Evolutionary conservation across 2,888 invertebrate genomes (phyloP).

Genomic region (Villa cingulata): DNA sequence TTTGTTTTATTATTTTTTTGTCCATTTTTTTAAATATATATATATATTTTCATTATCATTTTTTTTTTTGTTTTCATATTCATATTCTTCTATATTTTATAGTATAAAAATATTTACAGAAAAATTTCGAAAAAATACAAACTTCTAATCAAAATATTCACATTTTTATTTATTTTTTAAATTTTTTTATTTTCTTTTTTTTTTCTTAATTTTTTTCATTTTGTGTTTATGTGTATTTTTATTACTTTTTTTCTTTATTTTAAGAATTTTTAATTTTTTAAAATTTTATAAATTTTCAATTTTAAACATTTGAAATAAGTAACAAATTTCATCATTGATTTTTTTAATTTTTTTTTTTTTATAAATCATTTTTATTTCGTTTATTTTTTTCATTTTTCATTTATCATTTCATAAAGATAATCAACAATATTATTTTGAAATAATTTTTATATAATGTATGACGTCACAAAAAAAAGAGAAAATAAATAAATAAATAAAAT

Average conservation of each 20-base stretch:
- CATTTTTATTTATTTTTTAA: conserved; percentile 3
- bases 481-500: too few relatives aligned
- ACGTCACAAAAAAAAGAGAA: too few relatives aligned
- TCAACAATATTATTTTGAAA: too few relatives aligned
- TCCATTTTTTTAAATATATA: not conserved
- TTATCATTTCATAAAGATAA: too few relatives aligned
- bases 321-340: too few relatives aligned
- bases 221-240: not conserved
- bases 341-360: too few relatives aligned
- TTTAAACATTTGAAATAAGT: not conserved
- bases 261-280: not conserved
- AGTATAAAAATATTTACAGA: conserved; percentile 16
- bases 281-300: not conserved
- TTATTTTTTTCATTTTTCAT: too few relatives aligned
- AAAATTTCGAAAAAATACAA: conserved; percentile 14
- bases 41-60: too few relatives aligned
- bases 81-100: conserved; percentile 4
- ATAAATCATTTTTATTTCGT: too few relatives aligned
- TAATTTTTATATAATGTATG: too few relatives aligned
- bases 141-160: conserved; percentile 11
- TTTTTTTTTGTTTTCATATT: not conserved
- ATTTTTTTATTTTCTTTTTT: not conserved
- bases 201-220: conserved; percentile 2
- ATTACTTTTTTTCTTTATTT: too few relatives aligned
- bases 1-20: too few relatives aligned